Evolutionary conservation across 92 coral and sea anemone species (phyloP).

Genomic region (Isaurus tuberculatus): DNA sequence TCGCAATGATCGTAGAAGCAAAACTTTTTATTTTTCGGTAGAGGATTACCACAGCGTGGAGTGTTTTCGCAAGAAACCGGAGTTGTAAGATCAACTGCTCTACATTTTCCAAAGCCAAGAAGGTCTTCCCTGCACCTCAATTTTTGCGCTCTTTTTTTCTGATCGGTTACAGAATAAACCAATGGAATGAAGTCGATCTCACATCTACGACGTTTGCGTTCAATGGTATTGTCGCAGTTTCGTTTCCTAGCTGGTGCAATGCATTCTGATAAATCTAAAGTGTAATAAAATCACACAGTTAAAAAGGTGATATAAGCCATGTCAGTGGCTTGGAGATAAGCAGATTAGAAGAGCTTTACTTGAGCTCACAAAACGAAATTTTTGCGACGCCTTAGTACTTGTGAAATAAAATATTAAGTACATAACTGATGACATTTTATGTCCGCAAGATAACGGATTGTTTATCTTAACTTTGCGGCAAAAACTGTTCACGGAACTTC

Average conservation of each 20-base stretch:
- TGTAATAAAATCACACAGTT: constrained; percentile 6
- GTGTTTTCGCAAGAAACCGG: constrained; percentile 74
- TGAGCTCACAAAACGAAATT: neutral
- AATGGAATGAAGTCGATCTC: constrained; percentile 91
- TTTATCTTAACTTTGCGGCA: constrained; percentile 29
- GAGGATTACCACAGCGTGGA: constrained; percentile 66
- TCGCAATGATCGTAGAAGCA: constrained; percentile 82
- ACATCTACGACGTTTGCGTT: constrained; percentile 76
- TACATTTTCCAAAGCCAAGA: constrained; percentile 77
- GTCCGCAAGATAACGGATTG: constrained; percentile 52
- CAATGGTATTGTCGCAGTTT: constrained; percentile 80
- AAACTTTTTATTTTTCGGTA: constrained; percentile 25
- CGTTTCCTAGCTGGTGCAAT: constrained; percentile 81
- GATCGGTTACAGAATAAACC: constrained; percentile 64
- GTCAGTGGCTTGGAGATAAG: constrained; percentile 21
- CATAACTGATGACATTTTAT: constrained; percentile 25
- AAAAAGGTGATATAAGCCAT: constrained; percentile 2
- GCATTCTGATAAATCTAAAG: constrained; percentile 81
- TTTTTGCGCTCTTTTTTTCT: constrained; percentile 56
- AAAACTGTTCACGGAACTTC: constrained; percentile 28
- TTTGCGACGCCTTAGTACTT: constrained; percentile 3
- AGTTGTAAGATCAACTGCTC: constrained; percentile 32
- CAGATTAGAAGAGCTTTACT: constrained; percentile 2
- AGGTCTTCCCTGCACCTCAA: constrained; percentile 72
- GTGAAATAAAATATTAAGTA: constrained; percentile 38